Evolutionary conservation across 2,797 vertebrate genomes (phyloP).

Genomic region (Poeciliopsis infans): DNA sequence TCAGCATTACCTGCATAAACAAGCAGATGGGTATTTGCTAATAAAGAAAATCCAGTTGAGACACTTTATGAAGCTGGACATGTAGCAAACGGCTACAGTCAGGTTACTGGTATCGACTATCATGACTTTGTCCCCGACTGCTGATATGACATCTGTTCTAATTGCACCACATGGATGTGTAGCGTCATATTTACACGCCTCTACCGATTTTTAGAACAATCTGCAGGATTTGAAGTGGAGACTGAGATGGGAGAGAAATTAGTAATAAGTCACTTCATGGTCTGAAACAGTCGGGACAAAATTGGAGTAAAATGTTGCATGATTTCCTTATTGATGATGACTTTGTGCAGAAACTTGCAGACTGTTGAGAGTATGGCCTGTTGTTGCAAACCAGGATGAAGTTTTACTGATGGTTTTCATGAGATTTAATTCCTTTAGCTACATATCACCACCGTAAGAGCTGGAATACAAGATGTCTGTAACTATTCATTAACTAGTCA

Average conservation of each 20-base stretch:
- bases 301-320: background rate
- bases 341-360: background rate
- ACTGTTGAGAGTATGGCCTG: too few species aligned
- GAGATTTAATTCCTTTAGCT: too few species aligned
- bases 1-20: background rate
- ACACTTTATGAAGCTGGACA: background rate
- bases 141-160: background rate
- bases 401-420: too few species aligned
- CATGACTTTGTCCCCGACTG: background rate
- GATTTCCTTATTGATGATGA: background rate
- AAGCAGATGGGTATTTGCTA: background rate
- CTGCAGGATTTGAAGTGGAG: background rate
- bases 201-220: background rate
- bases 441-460: too few species aligned
- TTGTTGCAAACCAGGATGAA: too few species aligned
- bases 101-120: background rate
- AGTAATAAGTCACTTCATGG: background rate
- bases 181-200: background rate
- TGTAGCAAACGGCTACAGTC: background rate
- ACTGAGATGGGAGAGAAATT: background rate
- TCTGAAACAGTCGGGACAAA: background rate
- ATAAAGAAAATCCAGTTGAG: background rate
- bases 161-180: background rate
- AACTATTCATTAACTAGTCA: too few species aligned
- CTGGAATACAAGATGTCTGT: too few species aligned